These are phyloP conservation scores for Psilopsiagon aurifrons DNA, from an alignment of 2,113 vertebrate genomes.

Conservation along the genomic window DNA sequence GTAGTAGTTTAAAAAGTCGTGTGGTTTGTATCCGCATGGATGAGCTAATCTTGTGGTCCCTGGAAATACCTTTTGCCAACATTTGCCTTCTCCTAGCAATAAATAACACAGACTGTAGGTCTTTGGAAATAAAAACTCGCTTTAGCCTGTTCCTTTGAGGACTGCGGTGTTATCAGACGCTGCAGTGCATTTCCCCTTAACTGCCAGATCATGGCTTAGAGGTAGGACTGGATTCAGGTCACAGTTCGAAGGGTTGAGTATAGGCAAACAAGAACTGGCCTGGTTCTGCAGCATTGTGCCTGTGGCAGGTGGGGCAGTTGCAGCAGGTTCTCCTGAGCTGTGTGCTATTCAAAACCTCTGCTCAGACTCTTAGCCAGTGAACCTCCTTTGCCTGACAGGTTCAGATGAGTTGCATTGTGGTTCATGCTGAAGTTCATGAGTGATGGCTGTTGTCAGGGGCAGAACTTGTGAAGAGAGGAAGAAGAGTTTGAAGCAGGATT, in stretches of 20 bases:
- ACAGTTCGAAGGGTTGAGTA: neutral
- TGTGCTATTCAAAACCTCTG: accelerated
- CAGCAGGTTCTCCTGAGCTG: neutral
- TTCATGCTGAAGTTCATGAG: accelerated
- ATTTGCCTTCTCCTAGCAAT: neutral
- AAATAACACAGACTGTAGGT: neutral
- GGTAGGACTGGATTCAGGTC: neutral
- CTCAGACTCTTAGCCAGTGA: neutral
- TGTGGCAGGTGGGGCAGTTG: neutral
- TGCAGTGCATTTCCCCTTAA: neutral
- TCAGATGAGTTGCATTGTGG: accelerated
- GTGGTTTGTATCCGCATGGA: neutral
- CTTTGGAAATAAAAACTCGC: neutral
- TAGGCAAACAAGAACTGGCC: neutral
- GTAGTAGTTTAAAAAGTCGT: neutral
- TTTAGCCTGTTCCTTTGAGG: neutral
- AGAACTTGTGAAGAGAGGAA: neutral
- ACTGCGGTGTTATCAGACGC: neutral
- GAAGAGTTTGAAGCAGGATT: neutral
- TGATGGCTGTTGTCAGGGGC: neutral
- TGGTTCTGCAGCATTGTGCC: neutral
- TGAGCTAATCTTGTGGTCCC: slow-evolving; percentile 30
- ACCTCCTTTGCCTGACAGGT: neutral
- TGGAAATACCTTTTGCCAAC: too few species aligned
- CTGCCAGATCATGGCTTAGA: neutral